These are phyloP conservation scores for Pipra filicauda DNA, from an alignment of 2,113 vertebrate species.

Conservation along the genomic window DNA sequence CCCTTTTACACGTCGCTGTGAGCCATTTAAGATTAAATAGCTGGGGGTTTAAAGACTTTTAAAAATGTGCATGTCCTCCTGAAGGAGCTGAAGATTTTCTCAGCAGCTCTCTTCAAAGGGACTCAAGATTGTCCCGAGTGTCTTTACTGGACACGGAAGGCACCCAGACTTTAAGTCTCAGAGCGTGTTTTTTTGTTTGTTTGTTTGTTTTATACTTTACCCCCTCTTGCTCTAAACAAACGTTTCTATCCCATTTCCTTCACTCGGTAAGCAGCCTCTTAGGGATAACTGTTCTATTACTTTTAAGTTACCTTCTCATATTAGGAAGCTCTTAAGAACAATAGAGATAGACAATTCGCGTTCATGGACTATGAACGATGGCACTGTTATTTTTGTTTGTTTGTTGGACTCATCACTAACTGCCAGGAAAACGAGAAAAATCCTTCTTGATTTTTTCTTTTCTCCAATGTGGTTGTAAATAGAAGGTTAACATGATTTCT, in stretches of 20 bases:
- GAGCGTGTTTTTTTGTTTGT: neutral
- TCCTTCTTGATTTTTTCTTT: neutral
- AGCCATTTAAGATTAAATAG: neutral
- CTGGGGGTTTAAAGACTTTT: neutral
- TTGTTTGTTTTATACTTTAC: neutral
- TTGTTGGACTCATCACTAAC: neutral
- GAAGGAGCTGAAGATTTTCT: neutral
- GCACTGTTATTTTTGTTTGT: accelerated
- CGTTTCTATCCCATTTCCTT: neutral
- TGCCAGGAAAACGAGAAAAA: neutral
- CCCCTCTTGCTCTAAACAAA: neutral
- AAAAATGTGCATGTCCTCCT: neutral
- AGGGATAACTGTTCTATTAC: neutral
- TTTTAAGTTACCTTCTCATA: neutral
- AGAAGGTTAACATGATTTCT: neutral
- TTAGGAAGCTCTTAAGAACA: neutral
- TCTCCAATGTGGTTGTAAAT: neutral
- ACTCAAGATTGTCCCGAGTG: neutral
- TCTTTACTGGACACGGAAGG: neutral
- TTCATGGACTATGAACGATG: neutral
- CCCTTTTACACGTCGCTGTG: neutral
- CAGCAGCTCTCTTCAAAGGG: neutral
- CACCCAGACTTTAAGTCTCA: no score
- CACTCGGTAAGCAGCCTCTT: neutral
- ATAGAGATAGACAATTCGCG: neutral